Evolutionary conservation across 2,797 vertebrate genomes (phyloP), one percentile per base, ranked within the genome.

Genomic region (Paratrypauchen microcephalus): DNA sequence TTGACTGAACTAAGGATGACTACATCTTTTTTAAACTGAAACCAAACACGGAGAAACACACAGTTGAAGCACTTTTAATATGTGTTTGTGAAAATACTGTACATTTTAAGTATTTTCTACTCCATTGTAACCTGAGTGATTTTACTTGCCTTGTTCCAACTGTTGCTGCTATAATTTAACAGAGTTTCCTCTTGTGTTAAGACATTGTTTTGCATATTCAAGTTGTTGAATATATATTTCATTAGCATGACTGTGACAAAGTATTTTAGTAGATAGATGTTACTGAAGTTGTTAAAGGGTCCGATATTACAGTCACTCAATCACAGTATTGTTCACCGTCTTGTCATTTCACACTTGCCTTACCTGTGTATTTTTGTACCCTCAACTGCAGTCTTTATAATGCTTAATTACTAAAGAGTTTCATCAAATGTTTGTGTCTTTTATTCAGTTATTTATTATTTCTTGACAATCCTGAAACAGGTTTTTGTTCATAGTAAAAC

Each of bases 41-140:
- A 74, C 73, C 69, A 71, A 75, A 74, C 82, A 85, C 76, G n/a
- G n/a, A 74, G 83, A 69, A 68, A 86, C 88, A 90, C 88, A 86
- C 80, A 73, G 74, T 87, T 80, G 39, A 89, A 86, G 90, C 90
- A 92, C 91, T 92, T 92, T 92, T 79, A 81, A 71, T 82, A 80
- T 81, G 74, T 65, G 87, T 86, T 75, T 76, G 52, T 81, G 67
- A 79, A 78, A 80, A 87, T 84, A 86, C 78, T 87, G 85, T 88
- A 86, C 83, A 83, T 87, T 87, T 86, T 68, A 66, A 76, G 81
- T 88, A 80, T 86, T 86, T 82, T 82, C 83, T 86, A 87, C 85
- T 68, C 83, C 76, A 73, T 88, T 70, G 81, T 89, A 76, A 85
- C 75, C 56, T 76, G 72, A 80, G 75, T 86, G 77, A 81, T 84